phyloP scores from a whole-genome alignment of 2,888 invertebrate species.

The Ditula angustiorana region DNA sequence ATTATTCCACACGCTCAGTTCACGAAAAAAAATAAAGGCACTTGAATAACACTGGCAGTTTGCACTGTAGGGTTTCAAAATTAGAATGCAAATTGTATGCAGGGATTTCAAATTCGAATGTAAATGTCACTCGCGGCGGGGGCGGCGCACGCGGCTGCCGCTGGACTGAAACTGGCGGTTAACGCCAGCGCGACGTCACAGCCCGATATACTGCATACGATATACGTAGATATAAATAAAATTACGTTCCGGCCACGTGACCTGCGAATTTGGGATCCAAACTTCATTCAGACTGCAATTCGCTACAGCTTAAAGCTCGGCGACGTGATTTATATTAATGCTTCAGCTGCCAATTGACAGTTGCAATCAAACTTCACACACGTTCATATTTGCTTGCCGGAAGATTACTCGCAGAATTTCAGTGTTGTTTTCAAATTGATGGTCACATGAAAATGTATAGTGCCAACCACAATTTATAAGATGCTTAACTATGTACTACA shows the following conservation, averaged over 20 bases:
- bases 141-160: slow-evolving; percentile 35
- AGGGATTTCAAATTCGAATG: slow-evolving; percentile 32
- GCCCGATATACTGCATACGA: slow-evolving; percentile 25
- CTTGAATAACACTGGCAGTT: slow-evolving; percentile 39
- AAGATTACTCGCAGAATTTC: neutral
- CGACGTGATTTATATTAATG: neutral
- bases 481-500: neutral
- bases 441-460: neutral
- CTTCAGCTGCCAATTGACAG: neutral
- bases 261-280: slow-evolving; percentile 21
- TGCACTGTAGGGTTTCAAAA: slow-evolving; percentile 32
- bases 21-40: slow-evolving; percentile 30
- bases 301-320: neutral
- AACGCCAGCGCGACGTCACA: slow-evolving; percentile 28
- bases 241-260: slow-evolving; percentile 34
- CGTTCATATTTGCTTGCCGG: neutral
- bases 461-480: neutral
- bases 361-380: slow-evolving; percentile 4
- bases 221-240: slow-evolving; percentile 39
- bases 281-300: slow-evolving; percentile 18
- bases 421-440: neutral
- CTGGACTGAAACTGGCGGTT: slow-evolving; percentile 32
- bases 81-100: slow-evolving; percentile 33
- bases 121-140: slow-evolving; percentile 28
- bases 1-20: slow-evolving; percentile 22